Evolutionary conservation across 2,113 vertebrate species (phyloP).

Genomic region (Peucedramus taeniatus): DNA sequence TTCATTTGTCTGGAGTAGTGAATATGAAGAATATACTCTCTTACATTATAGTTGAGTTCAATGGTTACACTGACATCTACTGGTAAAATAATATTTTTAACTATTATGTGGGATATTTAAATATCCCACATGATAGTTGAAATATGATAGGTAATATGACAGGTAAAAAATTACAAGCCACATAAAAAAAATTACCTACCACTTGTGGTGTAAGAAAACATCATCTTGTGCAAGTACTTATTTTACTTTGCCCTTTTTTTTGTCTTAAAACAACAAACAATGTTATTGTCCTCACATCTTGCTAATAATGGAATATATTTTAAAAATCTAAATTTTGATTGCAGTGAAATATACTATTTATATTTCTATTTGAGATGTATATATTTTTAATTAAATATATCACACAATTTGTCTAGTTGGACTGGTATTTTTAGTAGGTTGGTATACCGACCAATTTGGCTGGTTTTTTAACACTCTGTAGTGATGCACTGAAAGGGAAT

Average conservation of each 20-base stretch:
- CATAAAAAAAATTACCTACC: no score
- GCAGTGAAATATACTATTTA: neutral
- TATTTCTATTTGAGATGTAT: neutral
- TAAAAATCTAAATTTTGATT: neutral
- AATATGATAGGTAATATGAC: no score
- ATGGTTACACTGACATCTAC: slow-evolving; percentile 77
- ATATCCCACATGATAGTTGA: no score
- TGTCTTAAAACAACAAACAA: neutral
- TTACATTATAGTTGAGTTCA: slow-evolving; percentile 19
- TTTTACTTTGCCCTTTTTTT: neutral
- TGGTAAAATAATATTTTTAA: slow-evolving; percentile 48
- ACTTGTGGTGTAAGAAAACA: neutral
- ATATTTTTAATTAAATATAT: neutral
- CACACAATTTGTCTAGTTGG: neutral
- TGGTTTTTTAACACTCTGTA: neutral
- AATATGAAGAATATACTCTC: neutral
- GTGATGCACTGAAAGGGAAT: neutral
- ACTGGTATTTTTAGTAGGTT: neutral
- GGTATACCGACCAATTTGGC: neutral
- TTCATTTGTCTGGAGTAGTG: neutral
- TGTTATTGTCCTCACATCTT: neutral
- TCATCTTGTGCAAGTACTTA: neutral
- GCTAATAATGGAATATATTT: neutral
- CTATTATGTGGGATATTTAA: neutral
- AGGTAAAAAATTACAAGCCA: no score